Conservation (phyloP, 2,113 vertebrate genomes). For the Phylloscopus whistleri region DNA sequence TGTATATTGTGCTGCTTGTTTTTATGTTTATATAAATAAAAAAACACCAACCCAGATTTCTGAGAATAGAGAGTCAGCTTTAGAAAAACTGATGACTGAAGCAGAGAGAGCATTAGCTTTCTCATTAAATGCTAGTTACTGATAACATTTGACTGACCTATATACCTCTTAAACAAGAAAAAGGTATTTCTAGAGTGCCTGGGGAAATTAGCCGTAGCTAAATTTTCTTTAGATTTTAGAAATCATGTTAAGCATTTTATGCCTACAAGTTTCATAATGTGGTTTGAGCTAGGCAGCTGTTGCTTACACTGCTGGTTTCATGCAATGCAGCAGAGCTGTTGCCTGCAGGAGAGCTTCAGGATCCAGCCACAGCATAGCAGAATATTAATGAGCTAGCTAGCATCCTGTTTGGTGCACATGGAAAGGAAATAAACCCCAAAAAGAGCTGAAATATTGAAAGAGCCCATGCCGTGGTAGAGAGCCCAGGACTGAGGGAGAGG, state of each 20-base stretch:
- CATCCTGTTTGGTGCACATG: not conserved
- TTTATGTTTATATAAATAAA: not conserved
- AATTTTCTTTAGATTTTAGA: constrained; percentile 12
- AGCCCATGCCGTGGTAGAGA: not conserved
- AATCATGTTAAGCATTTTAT: not conserved
- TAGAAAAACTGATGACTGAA: constrained; percentile 30
- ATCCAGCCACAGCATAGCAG: rapidly evolving
- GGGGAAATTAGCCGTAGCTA: not conserved
- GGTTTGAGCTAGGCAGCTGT: not conserved
- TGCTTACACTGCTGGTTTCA: not conserved
- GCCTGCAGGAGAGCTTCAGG: not conserved
- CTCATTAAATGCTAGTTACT: constrained; percentile 25
- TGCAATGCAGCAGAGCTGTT: not conserved
- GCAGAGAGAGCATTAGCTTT: constrained; percentile 10
- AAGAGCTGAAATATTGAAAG: not conserved
- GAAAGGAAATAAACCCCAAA: not conserved
- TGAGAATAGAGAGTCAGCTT: constrained; percentile 1
- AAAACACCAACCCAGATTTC: not conserved
- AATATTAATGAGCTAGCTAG: not conserved
- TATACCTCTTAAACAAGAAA: not conserved
- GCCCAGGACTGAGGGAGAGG: not conserved
- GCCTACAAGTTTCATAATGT: not conserved
- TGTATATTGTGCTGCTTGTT: not conserved
- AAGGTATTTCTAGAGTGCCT: constrained; percentile 14
- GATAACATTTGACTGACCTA: constrained; percentile 27